phyloP scores from a whole-genome alignment of 2,797 vertebrate genomes.

The Spinus olivaceus region DNA sequence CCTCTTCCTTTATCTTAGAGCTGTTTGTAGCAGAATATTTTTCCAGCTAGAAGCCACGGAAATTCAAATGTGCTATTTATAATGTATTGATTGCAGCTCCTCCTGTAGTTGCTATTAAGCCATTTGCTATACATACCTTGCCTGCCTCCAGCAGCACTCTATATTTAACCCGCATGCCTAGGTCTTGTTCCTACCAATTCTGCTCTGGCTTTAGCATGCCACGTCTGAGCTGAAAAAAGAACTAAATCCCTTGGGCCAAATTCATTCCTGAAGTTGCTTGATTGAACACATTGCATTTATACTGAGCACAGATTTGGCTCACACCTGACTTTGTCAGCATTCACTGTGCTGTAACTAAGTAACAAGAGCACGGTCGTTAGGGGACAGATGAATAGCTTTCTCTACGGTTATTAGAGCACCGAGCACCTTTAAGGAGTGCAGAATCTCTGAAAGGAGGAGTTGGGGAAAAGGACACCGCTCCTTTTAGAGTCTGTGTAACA shows the following conservation, averaged over 20 bases:
- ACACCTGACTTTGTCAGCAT: slow-evolving; percentile 44
- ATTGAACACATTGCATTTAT: slow-evolving; percentile 11
- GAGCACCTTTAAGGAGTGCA: slow-evolving; percentile 50
- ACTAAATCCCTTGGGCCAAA: slow-evolving; percentile 43
- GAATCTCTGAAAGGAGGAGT: slow-evolving; percentile 34
- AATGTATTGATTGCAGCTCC: neutral
- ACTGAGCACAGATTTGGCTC: slow-evolving; percentile 21
- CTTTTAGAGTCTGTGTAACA: slow-evolving; percentile 54
- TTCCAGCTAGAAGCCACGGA: neutral
- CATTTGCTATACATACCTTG: neutral
- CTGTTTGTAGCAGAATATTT: neutral
- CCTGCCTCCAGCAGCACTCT: slow-evolving; percentile 5
- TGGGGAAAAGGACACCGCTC: slow-evolving; percentile 30
- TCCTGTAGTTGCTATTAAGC: neutral
- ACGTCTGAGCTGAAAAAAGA: slow-evolving; percentile 7
- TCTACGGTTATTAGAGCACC: slow-evolving; percentile 20
- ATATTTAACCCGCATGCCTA: slow-evolving; percentile 7
- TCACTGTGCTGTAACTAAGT: slow-evolving; percentile 57
- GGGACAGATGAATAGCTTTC: slow-evolving; percentile 17
- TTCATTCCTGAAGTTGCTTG: slow-evolving; percentile 30
- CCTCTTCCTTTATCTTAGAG: neutral
- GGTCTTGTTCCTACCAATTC: slow-evolving; percentile 13
- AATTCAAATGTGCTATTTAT: neutral
- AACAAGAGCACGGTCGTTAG: slow-evolving; percentile 33
- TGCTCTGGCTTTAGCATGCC: slow-evolving; percentile 3